Percentiles rank a stretch among this genome's conserved stretches.
Evolutionary conservation across 2,888 invertebrate species (phyloP).

Genomic region (Antheraea yamamai): DNA sequence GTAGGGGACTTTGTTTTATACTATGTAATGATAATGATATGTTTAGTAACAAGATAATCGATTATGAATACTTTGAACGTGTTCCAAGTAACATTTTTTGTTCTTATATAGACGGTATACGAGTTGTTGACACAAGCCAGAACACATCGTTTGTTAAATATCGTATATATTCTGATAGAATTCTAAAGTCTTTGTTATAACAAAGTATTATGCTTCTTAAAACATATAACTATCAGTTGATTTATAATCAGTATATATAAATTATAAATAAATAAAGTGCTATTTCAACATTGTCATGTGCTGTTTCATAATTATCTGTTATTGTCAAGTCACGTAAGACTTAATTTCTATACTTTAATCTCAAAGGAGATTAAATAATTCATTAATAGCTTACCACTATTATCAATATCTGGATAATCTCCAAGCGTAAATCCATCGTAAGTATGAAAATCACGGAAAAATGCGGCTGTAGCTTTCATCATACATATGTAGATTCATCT

Average conservation of each 20-base stretch:
- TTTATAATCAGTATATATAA: neutral
- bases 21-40: no score
- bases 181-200: neutral
- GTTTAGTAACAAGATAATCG: neutral
- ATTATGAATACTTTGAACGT: conserved; percentile 26
- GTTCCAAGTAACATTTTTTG: conserved; percentile 41
- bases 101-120: conserved; percentile 50
- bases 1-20: no score
- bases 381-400: no score
- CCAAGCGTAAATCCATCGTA: no score
- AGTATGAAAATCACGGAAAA: neutral
- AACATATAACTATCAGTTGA: neutral
- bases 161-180: neutral
- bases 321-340: no score
- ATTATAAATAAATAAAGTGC: no score
- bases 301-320: no score
- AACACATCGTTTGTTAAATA: conserved; percentile 39
- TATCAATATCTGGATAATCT: no score
- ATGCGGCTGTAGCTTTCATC: neutral
- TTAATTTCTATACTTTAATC: no score
- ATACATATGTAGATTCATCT: neutral
- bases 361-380: no score
- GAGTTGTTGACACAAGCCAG: conserved; percentile 54
- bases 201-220: neutral
- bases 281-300: no score